Conservation (phyloP, 2,113 vertebrate genomes). For the Chaetorhynchus papuensis region DNA sequence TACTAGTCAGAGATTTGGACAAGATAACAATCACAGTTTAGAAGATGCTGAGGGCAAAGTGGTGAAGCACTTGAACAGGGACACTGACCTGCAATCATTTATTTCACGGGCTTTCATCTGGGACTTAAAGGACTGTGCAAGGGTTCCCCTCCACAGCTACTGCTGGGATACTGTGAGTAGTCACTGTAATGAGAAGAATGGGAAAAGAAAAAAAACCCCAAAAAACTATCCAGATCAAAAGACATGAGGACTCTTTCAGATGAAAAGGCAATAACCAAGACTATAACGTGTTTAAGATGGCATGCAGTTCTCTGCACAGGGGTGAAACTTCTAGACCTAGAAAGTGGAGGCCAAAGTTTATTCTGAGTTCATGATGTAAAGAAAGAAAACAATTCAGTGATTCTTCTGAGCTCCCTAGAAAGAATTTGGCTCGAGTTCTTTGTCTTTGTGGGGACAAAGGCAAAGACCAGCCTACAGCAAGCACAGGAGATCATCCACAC, state of each 20-base stretch:
- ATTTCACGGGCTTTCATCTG: not conserved
- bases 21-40: not conserved
- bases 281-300: not conserved
- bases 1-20: not conserved
- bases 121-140: not conserved
- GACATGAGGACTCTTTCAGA: not conserved
- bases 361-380: not conserved
- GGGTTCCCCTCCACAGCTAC: not conserved
- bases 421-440: not conserved
- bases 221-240: not conserved
- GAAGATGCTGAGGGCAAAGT: not conserved
- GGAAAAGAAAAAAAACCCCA: not conserved
- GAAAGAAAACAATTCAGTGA: not conserved
- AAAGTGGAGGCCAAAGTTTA: not conserved
- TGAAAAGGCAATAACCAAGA: not conserved
- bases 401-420: not conserved
- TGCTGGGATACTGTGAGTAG: not conserved
- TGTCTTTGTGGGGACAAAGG: not conserved
- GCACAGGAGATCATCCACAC: not conserved
- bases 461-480: not conserved
- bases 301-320: not conserved
- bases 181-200: not conserved
- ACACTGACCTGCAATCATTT: not conserved
- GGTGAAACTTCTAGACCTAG: not conserved
- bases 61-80: not conserved